phyloP scores from a whole-genome alignment of 2,113 vertebrate genomes.

The Crotalus viridis region DNA sequence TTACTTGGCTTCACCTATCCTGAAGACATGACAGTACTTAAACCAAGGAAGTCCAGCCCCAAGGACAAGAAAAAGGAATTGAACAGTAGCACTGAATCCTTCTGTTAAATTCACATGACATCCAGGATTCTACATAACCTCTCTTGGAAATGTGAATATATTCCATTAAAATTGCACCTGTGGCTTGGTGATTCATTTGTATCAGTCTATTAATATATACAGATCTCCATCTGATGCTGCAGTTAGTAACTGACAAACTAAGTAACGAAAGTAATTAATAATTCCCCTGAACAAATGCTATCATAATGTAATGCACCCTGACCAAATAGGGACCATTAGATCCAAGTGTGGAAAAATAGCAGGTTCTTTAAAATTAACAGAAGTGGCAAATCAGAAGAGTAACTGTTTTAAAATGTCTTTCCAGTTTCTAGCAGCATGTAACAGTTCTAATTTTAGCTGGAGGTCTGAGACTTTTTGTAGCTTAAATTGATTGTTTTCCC shows the following conservation, averaged over 20 bases:
- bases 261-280: background rate
- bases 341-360: background rate
- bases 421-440: background rate
- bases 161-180: background rate
- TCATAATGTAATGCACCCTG: background rate
- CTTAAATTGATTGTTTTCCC: background rate
- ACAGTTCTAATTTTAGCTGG: background rate
- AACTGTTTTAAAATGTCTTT: background rate
- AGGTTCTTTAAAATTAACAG: background rate
- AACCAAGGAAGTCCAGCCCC: background rate
- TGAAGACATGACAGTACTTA: background rate
- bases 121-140: background rate
- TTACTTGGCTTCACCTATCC: background rate
- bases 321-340: background rate
- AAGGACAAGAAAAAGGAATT: background rate
- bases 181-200: background rate
- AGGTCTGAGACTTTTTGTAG: background rate
- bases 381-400: background rate
- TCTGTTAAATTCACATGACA: background rate
- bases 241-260: background rate
- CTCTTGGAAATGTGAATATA: background rate
- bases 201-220: background rate
- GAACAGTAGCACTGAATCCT: background rate
- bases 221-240: background rate
- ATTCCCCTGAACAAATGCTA: background rate